A percentile compares a stretch with the other conserved stretches of the same genome.
These are phyloP conservation scores for Taenioides sp. DNA, from an alignment of 2,797 vertebrate species.

Conservation along the genomic window DNA sequence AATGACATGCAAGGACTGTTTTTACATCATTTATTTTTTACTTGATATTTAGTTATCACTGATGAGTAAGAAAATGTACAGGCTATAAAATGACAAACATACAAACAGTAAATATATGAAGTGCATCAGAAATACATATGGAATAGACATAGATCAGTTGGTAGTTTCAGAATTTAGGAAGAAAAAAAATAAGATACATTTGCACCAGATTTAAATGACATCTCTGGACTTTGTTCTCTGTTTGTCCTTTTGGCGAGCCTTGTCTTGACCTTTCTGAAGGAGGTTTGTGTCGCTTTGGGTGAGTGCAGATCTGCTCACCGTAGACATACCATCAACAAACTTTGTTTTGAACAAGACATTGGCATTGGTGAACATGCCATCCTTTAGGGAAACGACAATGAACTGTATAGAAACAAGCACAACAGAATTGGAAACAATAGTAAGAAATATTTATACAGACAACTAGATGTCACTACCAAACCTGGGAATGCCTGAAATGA, in stretches of 20 bases:
- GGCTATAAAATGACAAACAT: conserved; percentile 11
- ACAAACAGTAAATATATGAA: neutral
- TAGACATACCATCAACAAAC: conserved; percentile 92
- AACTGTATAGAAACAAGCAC: conserved; percentile 78
- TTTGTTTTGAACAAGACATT: conserved; percentile 95
- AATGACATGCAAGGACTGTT: no score
- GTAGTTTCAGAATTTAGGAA: neutral
- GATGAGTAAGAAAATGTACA: neutral
- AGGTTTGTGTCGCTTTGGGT: conserved; percentile 60
- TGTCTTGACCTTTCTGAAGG: conserved; percentile 65
- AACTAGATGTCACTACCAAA: conserved; percentile 36
- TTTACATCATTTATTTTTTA: neutral
- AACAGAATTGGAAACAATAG: neutral
- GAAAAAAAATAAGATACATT: neutral
- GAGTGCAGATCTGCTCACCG: conserved; percentile 80
- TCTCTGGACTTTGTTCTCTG: conserved; percentile 42
- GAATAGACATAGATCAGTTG: neutral
- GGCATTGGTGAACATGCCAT: conserved; percentile 98
- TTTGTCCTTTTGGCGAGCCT: conserved; percentile 69
- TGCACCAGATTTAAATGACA: neutral
- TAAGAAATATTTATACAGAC: neutral
- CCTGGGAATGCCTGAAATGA: conserved; percentile 94
- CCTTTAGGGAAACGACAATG: conserved; percentile 95
- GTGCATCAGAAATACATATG: neutral
- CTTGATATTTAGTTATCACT: neutral